phyloP scores from a whole-genome alignment of 2,888 invertebrate genomes.

The Pyralis farinalis region DNA sequence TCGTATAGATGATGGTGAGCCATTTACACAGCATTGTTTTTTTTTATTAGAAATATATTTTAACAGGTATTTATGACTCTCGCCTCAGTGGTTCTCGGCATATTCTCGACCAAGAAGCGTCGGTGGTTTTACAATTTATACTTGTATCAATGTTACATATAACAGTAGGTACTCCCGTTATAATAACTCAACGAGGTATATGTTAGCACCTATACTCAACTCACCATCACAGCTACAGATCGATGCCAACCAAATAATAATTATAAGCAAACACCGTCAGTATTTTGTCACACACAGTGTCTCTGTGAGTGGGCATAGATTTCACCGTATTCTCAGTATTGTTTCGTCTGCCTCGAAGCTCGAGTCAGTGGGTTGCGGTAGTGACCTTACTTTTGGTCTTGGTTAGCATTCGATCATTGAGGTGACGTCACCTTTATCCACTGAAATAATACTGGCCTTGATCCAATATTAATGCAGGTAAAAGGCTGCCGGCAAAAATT shows the following conservation, averaged over 20 bases:
- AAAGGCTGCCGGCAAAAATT: constrained; percentile 25
- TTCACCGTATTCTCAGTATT: constrained; percentile 25
- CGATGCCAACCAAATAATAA: not conserved
- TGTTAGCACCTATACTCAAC: not conserved
- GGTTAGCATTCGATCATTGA: constrained; percentile 40
- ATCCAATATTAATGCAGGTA: constrained; percentile 42
- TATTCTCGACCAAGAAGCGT: no score
- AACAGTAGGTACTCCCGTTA: constrained; percentile 3
- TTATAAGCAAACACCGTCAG: not conserved
- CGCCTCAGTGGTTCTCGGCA: no score
- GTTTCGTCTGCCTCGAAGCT: constrained; percentile 23
- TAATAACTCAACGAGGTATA: not conserved
- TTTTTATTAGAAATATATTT: no score
- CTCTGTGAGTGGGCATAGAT: not conserved
- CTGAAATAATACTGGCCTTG: constrained; percentile 59
- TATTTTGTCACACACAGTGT: no score
- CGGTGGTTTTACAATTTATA: no score
- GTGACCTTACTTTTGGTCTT: constrained; percentile 56
- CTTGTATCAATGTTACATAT: not conserved
- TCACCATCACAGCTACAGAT: not conserved
- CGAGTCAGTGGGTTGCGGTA: constrained; percentile 35
- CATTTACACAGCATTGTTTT: no score
- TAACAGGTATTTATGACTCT: no score
- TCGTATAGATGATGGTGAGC: no score
- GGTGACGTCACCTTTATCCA: constrained; percentile 56